Base-by-base conservation (phyloP, 2,113 vertebrate genomes). In the Hemiprocne comata region DNA sequence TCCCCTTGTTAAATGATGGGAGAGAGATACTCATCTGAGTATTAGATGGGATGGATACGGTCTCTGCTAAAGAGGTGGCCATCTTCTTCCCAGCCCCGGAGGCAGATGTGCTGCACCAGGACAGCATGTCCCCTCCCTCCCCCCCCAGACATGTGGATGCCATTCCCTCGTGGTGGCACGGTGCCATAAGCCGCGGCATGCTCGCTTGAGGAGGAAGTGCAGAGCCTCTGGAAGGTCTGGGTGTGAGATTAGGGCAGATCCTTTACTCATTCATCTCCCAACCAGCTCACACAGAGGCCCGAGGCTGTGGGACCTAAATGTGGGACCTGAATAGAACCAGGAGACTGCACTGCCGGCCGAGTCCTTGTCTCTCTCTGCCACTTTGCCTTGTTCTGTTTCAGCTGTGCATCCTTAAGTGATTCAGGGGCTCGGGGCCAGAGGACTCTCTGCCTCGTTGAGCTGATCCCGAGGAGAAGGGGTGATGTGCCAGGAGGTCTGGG, bases 401-500 rank as follows among this genome's bases (percentile, higher is more conserved):
- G 86, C 86, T 53, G 80, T 81, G 66, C 93, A 95, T 95, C 93
- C 76, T 93, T 89, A 95, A 96, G 61, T 38, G 80, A 80, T 82
- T 60, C 48, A 18, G 83, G 62, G 90, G 90, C 90, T 72, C 12
- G 0, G 44, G 76, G 92, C 90, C 96, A 97, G 87, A 94, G 87
- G 85, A 82, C 92, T 93, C 90, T 92, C 58, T 70, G 85, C 93
- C 90, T 90, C 1, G 15, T 65, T 12, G 11, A 84, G 86, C 80
- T 36, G 90, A 84, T 94, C 93, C 92, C 14, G 23, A 78, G 42
- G 81, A 83, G 85, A 85, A 93, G 61, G 80, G 81, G 46, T 97
- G 93, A 90, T 93, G 93, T 96, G 94, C 95, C 94, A 95, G 92
- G 88, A 94, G 88, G 77, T 84, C 95, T 94, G 90, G 54, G 88